A percentile compares a stretch with the other conserved stretches of the same genome.
These are phyloP conservation scores for Varecia variegata DNA, from an alignment of 2,797 vertebrate genomes.

Conservation along the genomic window DNA sequence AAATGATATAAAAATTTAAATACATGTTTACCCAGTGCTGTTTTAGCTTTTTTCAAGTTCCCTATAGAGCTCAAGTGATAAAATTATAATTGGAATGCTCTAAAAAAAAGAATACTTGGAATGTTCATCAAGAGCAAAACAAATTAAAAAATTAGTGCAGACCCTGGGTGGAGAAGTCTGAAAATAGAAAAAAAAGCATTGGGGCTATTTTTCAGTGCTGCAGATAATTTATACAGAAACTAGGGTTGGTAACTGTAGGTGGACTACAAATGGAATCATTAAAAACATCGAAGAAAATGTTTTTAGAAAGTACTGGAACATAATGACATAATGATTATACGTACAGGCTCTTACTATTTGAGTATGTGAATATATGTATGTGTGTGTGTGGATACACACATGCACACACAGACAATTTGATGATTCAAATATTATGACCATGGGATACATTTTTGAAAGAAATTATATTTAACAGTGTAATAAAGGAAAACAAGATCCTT, in stretches of 20 bases:
- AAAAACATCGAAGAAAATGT: neutral
- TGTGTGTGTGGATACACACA: neutral
- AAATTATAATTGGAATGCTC: neutral
- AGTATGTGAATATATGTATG: neutral
- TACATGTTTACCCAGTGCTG: neutral
- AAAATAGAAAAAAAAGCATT: neutral
- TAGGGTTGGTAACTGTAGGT: neutral
- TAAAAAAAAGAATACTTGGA: constrained; percentile 14
- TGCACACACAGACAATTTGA: neutral
- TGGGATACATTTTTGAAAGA: neutral
- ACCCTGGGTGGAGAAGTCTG: neutral
- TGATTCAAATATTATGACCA: neutral
- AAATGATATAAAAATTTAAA: neutral
- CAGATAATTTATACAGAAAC: neutral
- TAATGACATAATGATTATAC: neutral
- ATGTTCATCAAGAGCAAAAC: neutral
- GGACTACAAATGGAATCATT: neutral
- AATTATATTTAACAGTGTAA: neutral
- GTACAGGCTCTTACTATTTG: too few relatives aligned
- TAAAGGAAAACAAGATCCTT: neutral
- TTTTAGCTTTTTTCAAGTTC: neutral
- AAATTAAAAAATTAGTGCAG: neutral
- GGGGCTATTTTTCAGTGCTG: neutral
- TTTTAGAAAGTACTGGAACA: neutral
- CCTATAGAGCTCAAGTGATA: neutral